Evolutionary conservation across 2,797 vertebrate species (phyloP).

Genomic region (Malurus splendens): DNA sequence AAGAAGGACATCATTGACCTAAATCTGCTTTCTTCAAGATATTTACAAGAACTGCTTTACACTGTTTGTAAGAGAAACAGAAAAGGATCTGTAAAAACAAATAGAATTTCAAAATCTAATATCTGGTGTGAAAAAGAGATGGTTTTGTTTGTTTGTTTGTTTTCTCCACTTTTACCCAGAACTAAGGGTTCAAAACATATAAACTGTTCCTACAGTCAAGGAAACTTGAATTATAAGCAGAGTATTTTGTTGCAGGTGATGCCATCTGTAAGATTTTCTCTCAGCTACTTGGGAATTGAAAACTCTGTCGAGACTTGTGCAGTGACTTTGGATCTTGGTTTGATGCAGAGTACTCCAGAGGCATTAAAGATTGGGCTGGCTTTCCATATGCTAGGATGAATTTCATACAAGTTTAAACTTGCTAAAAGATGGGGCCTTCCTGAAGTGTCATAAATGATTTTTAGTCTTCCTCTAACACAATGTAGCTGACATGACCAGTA

Average conservation of each 20-base stretch:
- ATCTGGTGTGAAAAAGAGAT: neutral
- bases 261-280: neutral
- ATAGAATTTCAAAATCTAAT: neutral
- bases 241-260: neutral
- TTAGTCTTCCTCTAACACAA: neutral
- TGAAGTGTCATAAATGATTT: neutral
- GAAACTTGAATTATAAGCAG: neutral
- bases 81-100: rapidly evolving
- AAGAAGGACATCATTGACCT: neutral
- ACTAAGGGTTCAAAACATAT: neutral
- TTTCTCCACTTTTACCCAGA: neutral
- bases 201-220: neutral
- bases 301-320: neutral
- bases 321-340: neutral
- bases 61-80: neutral
- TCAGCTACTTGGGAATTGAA: neutral
- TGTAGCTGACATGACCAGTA: neutral
- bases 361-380: neutral
- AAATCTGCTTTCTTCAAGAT: neutral
- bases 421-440: neutral
- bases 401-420: neutral
- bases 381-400: neutral
- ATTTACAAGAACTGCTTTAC: neutral
- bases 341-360: neutral
- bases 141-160: neutral